Conservation (phyloP, 2,113 vertebrate genomes). For the Haemorhous mexicanus region DNA sequence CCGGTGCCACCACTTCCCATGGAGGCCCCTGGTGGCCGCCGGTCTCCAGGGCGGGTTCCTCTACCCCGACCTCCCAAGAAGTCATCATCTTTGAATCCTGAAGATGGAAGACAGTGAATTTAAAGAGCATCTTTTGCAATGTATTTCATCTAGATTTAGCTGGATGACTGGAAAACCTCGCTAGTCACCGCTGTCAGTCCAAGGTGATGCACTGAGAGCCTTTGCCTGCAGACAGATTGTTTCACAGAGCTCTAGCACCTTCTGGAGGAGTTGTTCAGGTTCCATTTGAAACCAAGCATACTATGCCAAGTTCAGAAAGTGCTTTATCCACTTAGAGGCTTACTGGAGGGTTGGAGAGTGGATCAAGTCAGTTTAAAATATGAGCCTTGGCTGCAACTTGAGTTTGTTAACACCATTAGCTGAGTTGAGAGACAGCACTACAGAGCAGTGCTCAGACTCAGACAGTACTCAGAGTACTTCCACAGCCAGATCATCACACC, state of each 20-base stretch:
- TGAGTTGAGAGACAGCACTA: neutral
- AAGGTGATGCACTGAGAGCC: neutral
- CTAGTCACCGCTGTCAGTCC: conserved; percentile 9
- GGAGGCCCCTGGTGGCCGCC: conserved; percentile 77
- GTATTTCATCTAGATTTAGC: neutral
- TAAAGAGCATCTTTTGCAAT: neutral
- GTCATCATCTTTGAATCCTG: conserved; percentile 92
- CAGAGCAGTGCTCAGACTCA: neutral
- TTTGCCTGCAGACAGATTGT: neutral
- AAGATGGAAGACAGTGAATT: conserved; percentile 10
- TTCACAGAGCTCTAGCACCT: neutral
- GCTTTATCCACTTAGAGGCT: neutral
- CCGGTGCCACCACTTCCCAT: conserved; percentile 73
- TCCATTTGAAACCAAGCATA: neutral
- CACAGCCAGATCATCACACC: neutral
- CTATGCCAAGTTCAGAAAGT: neutral
- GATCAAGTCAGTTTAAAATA: neutral
- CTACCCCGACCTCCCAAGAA: conserved; percentile 86
- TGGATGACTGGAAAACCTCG: neutral
- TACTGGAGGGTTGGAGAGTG: neutral
- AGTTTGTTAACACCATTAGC: neutral
- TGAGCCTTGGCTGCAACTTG: neutral
- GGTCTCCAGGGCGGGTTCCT: conserved; percentile 85
- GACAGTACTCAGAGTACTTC: neutral
- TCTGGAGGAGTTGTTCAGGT: neutral